Percentiles rank a stretch among this genome's conserved stretches.
These are phyloP conservation scores for Pollenia angustigena DNA, from an alignment of 2,888 invertebrate species.

Conservation along the genomic window DNA sequence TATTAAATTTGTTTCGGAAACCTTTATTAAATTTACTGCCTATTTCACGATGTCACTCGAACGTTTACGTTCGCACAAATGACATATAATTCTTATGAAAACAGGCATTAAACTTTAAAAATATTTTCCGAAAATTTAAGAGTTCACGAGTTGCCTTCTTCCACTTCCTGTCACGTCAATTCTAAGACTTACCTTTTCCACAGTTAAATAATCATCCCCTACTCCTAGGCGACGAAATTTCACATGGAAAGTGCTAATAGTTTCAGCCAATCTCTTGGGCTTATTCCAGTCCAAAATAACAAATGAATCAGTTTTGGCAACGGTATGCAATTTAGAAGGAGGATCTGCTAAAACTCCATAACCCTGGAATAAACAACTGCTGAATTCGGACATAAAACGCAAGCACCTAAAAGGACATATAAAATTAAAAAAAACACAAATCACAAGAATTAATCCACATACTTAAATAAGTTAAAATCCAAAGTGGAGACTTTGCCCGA, in stretches of 20 bases:
- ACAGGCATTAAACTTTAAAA: no score
- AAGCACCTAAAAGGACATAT: slow-evolving; percentile 86
- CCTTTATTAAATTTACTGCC: no score
- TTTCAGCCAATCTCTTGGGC: slow-evolving; percentile 89
- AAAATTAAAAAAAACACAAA: neutral
- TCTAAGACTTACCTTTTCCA: slow-evolving; percentile 84
- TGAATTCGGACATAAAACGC: slow-evolving; percentile 92
- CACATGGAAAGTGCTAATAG: slow-evolving; percentile 88
- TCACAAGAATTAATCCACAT: slow-evolving; percentile 80
- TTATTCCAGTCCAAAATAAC: slow-evolving; percentile 91
- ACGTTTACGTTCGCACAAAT: no score
- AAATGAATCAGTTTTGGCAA: slow-evolving; percentile 90
- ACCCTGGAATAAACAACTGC: slow-evolving; percentile 92
- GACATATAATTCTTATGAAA: no score
- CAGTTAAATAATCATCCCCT: slow-evolving; percentile 86
- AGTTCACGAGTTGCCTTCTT: no score
- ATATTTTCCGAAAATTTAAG: no score
- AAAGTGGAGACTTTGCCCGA: slow-evolving; percentile 91
- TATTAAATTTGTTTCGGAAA: no score
- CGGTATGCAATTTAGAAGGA: slow-evolving; percentile 88
- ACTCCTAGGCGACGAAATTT: slow-evolving; percentile 86
- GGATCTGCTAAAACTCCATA: slow-evolving; percentile 92
- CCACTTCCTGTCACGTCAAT: no score
- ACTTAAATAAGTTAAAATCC: slow-evolving; percentile 93
- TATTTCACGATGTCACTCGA: no score